Percentiles rank a stretch among this genome's conserved stretches.
Evolutionary conservation across 2,888 invertebrate species (phyloP).

Genomic region (Cancer borealis): DNA sequence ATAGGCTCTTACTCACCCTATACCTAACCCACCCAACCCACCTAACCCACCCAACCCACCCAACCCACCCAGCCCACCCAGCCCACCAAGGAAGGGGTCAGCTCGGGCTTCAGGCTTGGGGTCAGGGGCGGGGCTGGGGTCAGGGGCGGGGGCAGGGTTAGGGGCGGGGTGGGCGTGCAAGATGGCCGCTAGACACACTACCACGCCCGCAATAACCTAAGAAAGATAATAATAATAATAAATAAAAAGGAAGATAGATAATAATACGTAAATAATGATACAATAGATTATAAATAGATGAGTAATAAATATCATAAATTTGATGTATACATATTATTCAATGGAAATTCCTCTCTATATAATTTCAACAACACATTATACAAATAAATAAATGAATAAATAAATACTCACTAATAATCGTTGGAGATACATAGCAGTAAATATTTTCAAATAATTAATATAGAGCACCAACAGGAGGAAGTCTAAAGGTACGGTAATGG

Average conservation of each 20-base stretch:
- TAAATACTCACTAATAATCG: background rate
- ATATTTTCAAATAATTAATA: background rate
- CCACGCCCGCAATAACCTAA: slow-evolving; percentile 18
- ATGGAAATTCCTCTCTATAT: too few species aligned
- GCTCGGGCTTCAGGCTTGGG: slow-evolving; percentile 49
- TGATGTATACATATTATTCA: too few species aligned
- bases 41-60: slow-evolving; percentile 42
- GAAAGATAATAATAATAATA: background rate
- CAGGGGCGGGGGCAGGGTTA: background rate
- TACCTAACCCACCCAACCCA: slow-evolving; percentile 50
- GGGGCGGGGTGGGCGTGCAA: background rate
- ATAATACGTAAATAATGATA: background rate
- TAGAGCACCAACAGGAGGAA: background rate
- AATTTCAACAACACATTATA: background rate
- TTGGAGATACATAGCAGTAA: background rate
- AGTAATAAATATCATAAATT: too few species aligned
- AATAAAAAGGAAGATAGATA: background rate
- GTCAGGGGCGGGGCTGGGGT: background rate
- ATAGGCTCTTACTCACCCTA: slow-evolving; percentile 38
- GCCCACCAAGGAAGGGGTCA: slow-evolving; percentile 49
- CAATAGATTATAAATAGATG: background rate
- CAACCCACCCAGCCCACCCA: slow-evolving; percentile 36
- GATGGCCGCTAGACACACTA: slow-evolving; percentile 35
- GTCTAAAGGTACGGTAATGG: background rate
- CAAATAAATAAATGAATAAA: background rate